phyloP scores from a whole-genome alignment of 92 coral and sea anemone species.

The Siderastrea radians region DNA sequence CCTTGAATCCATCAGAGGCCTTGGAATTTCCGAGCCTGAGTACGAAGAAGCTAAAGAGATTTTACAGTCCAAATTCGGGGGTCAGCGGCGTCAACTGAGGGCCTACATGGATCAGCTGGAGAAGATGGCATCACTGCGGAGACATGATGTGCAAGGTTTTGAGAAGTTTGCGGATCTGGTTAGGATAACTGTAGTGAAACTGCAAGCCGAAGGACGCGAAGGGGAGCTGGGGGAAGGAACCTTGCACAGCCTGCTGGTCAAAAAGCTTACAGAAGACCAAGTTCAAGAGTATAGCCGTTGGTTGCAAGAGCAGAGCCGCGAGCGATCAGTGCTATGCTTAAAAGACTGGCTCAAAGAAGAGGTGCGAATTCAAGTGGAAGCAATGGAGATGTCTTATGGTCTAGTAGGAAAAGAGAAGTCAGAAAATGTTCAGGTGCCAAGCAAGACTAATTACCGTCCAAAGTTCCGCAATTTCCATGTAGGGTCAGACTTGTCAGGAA shows the following conservation, averaged over 20 bases:
- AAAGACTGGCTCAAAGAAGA: constrained; percentile 76
- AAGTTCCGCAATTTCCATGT: constrained; percentile 1
- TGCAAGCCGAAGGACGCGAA: constrained; percentile 58
- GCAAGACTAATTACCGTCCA: not conserved
- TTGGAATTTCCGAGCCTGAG: constrained; percentile 54
- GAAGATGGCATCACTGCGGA: constrained; percentile 40
- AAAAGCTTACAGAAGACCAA: constrained; percentile 60
- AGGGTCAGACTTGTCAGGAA: not conserved
- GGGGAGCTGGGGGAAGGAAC: constrained; percentile 69
- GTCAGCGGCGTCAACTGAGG: constrained; percentile 54
- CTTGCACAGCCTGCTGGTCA: constrained; percentile 64
- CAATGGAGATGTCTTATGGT: constrained; percentile 63
- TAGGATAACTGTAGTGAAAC: constrained; percentile 64
- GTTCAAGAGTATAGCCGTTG: constrained; percentile 71
- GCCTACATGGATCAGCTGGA: constrained; percentile 66
- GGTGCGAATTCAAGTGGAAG: constrained; percentile 56
- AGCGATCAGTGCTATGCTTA: constrained; percentile 58
- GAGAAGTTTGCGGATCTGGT: constrained; percentile 69
- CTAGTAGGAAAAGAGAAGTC: constrained; percentile 2
- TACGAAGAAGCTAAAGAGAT: constrained; percentile 75
- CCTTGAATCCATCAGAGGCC: constrained; percentile 60
- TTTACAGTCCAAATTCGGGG: constrained; percentile 55
- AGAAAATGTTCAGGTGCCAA: not conserved
- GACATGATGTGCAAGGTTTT: constrained; percentile 52
- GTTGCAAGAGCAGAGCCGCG: constrained; percentile 53